Evolutionary conservation across 2,888 invertebrate species (phyloP).

Genomic region (Pheosia gnoma): DNA sequence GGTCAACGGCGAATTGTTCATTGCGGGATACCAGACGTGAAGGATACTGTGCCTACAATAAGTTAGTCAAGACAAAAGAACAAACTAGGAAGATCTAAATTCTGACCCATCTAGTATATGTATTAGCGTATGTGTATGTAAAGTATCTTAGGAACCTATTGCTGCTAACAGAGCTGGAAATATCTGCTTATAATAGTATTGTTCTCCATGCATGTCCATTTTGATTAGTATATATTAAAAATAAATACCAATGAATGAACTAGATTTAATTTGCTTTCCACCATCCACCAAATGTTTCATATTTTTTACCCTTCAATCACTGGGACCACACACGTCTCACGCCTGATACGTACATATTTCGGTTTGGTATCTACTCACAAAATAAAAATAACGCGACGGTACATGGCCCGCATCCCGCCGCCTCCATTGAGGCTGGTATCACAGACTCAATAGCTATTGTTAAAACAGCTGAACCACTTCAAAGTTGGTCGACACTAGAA

Average conservation of each 20-base stretch:
- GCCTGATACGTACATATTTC: neutral
- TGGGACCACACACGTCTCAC: neutral
- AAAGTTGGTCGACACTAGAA: conserved; percentile 28
- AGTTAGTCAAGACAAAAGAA: no score
- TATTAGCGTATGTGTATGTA: no score
- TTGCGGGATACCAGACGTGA: conserved; percentile 8
- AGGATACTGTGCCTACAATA: conserved; percentile 12
- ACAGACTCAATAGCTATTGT: conserved; percentile 39
- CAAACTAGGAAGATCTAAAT: no score
- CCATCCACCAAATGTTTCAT: no score
- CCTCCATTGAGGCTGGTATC: conserved; percentile 20
- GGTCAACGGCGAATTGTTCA: conserved; percentile 18
- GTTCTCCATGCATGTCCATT: no score
- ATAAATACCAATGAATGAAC: no score
- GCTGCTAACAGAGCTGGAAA: no score
- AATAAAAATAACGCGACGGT: conserved; percentile 8
- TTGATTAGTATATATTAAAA: no score
- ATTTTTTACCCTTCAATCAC: conserved; percentile 7
- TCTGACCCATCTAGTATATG: no score
- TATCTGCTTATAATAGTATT: no score
- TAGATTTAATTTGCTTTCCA: no score
- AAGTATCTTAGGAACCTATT: no score
- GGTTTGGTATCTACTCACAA: neutral
- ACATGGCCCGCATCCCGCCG: neutral
- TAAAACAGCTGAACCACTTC: conserved; percentile 31